Evolutionary conservation across 2,888 invertebrate species (phyloP).

Genomic region (Lucinisca nassula): DNA sequence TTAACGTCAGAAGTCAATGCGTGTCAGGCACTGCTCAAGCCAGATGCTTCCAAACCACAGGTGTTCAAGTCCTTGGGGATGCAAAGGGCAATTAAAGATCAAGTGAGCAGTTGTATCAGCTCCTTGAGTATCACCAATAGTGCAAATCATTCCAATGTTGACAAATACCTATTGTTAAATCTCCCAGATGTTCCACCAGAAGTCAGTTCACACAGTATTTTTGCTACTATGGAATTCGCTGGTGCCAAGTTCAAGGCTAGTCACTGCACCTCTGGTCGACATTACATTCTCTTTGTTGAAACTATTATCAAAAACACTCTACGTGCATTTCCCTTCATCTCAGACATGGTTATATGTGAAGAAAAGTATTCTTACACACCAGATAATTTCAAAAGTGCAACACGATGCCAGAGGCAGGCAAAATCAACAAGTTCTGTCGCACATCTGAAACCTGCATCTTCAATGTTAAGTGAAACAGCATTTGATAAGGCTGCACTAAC

Average conservation of each 20-base stretch:
- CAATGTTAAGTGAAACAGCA: not conserved
- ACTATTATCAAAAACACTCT: not conserved
- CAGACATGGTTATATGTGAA: not conserved
- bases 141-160: not conserved
- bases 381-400: not conserved
- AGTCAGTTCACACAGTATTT: not conserved
- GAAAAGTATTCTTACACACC: slow-evolving; percentile 7
- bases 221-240: not conserved
- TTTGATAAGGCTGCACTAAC: not conserved
- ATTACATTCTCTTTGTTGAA: not conserved
- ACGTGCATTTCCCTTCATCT: not conserved
- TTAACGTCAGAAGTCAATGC: not conserved
- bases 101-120: not conserved
- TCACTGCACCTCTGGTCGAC: not conserved
- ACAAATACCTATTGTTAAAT: not conserved
- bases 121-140: not conserved
- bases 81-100: not conserved
- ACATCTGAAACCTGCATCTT: not conserved
- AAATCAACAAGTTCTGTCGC: not conserved
- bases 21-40: slow-evolving; percentile 16
- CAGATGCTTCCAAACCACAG: not conserved
- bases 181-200: not conserved
- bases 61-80: slow-evolving; percentile 3
- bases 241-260: not conserved
- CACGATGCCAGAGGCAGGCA: not conserved